Conservation (phyloP, 2,113 vertebrate species). For the Python bivittatus region DNA sequence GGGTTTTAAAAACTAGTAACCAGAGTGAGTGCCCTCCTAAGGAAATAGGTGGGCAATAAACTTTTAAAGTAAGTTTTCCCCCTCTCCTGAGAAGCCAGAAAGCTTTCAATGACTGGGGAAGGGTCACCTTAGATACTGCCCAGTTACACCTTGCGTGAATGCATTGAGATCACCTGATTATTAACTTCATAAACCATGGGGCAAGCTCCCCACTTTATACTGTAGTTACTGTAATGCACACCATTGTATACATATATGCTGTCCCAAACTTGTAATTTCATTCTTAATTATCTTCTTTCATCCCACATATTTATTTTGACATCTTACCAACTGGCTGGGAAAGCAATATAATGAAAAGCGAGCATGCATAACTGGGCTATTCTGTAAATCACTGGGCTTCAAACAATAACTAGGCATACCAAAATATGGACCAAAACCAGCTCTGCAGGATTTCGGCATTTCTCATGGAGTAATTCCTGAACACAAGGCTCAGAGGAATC, state of each 20-base stretch:
- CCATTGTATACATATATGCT: no score
- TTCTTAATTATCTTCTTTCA: not conserved
- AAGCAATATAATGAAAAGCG: not conserved
- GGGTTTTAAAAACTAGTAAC: not conserved
- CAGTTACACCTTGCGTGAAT: not conserved
- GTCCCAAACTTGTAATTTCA: not conserved
- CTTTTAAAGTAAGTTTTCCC: not conserved
- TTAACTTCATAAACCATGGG: not conserved
- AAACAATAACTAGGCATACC: slow-evolving; percentile 68
- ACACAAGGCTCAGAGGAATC: slow-evolving; percentile 84
- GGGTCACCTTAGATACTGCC: not conserved
- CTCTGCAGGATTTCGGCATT: slow-evolving; percentile 79
- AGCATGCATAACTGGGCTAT: not conserved
- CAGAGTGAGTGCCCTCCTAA: not conserved
- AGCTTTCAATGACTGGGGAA: not conserved
- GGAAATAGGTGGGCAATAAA: not conserved
- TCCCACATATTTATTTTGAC: not conserved
- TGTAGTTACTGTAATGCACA: not conserved
- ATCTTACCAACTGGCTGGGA: not conserved
- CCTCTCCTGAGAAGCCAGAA: not conserved
- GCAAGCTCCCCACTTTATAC: not conserved
- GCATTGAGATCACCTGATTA: not conserved
- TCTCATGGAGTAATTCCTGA: slow-evolving; percentile 84
- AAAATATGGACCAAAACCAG: slow-evolving; percentile 91
- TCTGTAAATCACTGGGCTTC: not conserved